phyloP scores from a whole-genome alignment of 2,888 invertebrate species.

The Harpalus rubripes region DNA sequence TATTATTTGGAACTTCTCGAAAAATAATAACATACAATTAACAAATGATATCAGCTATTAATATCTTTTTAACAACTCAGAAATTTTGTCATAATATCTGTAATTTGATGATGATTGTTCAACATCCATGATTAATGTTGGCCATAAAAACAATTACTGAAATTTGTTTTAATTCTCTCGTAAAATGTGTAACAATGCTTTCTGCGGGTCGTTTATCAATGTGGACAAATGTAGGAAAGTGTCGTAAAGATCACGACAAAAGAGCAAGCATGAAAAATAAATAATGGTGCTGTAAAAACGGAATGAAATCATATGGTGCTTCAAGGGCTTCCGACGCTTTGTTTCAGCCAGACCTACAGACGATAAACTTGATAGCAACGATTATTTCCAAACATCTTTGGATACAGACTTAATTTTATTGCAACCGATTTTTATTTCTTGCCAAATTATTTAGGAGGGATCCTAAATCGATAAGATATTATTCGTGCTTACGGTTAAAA shows the following conservation, averaged over 20 bases:
- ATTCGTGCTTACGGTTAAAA: no score
- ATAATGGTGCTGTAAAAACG: slow-evolving; percentile 44
- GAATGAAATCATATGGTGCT: slow-evolving; percentile 27
- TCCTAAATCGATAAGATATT: background rate
- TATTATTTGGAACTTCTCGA: no score
- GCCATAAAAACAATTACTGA: slow-evolving; percentile 34
- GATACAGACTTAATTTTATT: slow-evolving; percentile 10
- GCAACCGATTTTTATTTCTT: background rate
- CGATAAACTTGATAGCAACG: slow-evolving; percentile 12
- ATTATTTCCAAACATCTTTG: slow-evolving; percentile 30
- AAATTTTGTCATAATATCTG: background rate
- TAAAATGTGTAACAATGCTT: slow-evolving; percentile 43
- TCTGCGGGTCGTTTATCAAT: slow-evolving; percentile 40
- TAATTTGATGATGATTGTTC: slow-evolving; percentile 12
- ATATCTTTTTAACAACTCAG: no score
- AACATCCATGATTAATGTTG: slow-evolving; percentile 44
- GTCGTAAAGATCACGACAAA: slow-evolving; percentile 50
- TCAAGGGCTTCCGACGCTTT: slow-evolving; percentile 16
- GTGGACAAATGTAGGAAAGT: slow-evolving; percentile 37
- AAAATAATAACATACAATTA: no score
- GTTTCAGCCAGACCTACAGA: background rate
- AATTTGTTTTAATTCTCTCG: slow-evolving; percentile 47
- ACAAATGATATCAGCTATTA: no score
- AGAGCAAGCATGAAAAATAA: slow-evolving; percentile 48
- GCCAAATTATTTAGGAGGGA: background rate